These are phyloP conservation scores for Artemia sinica DNA, from an alignment of 2,888 invertebrate genomes.

Conservation along the genomic window DNA sequence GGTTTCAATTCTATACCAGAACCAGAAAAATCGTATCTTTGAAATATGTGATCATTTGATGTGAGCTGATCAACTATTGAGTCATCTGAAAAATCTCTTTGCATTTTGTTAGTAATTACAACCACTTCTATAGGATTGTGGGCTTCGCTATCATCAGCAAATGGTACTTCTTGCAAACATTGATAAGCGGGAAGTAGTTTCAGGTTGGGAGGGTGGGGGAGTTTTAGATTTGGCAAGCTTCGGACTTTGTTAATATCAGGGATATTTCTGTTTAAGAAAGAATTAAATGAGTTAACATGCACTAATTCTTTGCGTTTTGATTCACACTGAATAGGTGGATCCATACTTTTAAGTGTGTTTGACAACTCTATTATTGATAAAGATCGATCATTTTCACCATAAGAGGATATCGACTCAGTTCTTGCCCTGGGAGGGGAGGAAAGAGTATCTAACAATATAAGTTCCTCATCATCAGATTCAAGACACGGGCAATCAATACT, in stretches of 20 bases:
- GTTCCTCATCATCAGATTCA: background rate
- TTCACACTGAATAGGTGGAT: background rate
- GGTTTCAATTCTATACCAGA: background rate
- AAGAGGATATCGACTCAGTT: background rate
- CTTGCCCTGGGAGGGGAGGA: background rate
- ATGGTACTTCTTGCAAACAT: background rate
- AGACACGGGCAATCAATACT: background rate
- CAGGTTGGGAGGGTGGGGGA: background rate
- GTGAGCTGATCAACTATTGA: background rate
- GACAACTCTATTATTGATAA: background rate
- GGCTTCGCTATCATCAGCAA: background rate
- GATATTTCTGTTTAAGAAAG: background rate
- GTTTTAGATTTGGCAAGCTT: constrained; percentile 7
- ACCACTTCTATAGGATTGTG: background rate
- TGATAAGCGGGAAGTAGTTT: constrained; percentile 3
- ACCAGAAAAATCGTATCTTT: background rate
- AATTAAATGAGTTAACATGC: background rate
- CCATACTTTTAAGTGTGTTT: background rate
- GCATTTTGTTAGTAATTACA: background rate
- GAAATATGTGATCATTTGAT: background rate
- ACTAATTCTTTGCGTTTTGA: background rate
- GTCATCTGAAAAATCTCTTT: constrained; percentile 10
- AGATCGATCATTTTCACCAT: background rate
- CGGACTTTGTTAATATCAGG: background rate
- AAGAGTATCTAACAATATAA: background rate